Conservation (phyloP, 2,888 invertebrate species). For the Ennomos fuscantarius region DNA sequence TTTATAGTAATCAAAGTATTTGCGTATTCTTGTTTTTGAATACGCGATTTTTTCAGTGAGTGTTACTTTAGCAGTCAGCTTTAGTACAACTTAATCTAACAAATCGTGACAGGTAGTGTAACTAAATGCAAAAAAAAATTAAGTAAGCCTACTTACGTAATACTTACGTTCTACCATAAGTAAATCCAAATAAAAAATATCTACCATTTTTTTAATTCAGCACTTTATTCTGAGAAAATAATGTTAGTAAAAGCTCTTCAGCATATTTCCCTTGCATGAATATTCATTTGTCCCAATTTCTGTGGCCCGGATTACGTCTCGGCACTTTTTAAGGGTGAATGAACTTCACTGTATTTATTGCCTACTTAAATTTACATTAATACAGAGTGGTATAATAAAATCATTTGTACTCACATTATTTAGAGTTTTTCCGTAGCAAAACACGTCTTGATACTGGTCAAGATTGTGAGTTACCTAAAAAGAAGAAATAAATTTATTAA, state of each 20-base stretch:
- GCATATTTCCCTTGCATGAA: conserved; percentile 30
- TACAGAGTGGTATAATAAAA: conserved; percentile 9
- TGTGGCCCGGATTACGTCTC: conserved; percentile 25
- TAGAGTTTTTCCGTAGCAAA: conserved; percentile 54
- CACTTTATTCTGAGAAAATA: conserved; percentile 26
- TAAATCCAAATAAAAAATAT: no score
- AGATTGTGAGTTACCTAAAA: conserved; percentile 79
- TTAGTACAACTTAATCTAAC: no score
- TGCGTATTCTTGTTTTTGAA: no score
- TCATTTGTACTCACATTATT: conserved; percentile 51
- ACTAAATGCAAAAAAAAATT: no score
- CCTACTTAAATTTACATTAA: conserved; percentile 21
- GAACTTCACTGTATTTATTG: conserved; percentile 17
- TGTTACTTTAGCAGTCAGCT: no score
- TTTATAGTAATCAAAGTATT: no score
- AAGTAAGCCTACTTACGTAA: no score
- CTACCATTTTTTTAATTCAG: conserved; percentile 4
- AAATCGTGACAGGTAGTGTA: no score
- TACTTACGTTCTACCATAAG: no score
- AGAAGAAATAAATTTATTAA: background rate
- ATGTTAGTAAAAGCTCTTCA: conserved; percentile 27
- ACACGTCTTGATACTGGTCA: conserved; percentile 70
- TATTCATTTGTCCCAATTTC: conserved; percentile 34
- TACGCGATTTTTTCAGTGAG: no score
- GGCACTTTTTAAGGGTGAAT: conserved; percentile 24